Conservation (phyloP, 2,113 vertebrate genomes). For the Pandion haliaetus region DNA sequence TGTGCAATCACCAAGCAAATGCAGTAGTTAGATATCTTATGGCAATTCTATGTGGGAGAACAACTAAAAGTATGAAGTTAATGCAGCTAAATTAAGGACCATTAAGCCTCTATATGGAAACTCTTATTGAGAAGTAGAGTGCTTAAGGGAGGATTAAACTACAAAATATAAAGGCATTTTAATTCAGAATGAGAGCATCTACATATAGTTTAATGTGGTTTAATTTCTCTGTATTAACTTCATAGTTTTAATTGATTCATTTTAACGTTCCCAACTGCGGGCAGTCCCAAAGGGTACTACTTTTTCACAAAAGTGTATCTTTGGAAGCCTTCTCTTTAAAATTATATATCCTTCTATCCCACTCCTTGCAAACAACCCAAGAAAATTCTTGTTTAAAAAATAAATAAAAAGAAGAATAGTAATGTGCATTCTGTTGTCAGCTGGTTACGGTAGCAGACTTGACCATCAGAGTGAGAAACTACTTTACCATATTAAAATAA, state of each 20-base stretch:
- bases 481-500: conserved; percentile 26
- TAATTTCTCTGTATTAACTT: conserved; percentile 35
- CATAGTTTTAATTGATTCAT: background rate
- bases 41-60: conserved; percentile 16
- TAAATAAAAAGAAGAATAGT: background rate
- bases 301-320: background rate
- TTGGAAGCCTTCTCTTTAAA: background rate
- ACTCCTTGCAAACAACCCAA: background rate
- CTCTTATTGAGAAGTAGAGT: conserved; percentile 1
- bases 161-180: conserved; percentile 17
- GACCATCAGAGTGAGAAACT: conserved; percentile 7
- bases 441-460: conserved; percentile 22
- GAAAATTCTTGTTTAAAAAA: conserved; percentile 5
- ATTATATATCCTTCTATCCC: background rate
- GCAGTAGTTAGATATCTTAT: background rate
- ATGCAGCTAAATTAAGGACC: conserved; percentile 42
- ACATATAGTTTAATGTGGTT: background rate
- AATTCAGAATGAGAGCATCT: background rate
- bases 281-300: background rate
- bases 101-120: conserved; percentile 19
- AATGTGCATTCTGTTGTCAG: conserved; percentile 10
- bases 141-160: background rate
- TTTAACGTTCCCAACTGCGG: background rate
- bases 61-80: conserved; percentile 14
- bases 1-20: background rate